Conservation (phyloP, 2,113 vertebrate genomes). For the Bostrychus sinensis region DNA sequence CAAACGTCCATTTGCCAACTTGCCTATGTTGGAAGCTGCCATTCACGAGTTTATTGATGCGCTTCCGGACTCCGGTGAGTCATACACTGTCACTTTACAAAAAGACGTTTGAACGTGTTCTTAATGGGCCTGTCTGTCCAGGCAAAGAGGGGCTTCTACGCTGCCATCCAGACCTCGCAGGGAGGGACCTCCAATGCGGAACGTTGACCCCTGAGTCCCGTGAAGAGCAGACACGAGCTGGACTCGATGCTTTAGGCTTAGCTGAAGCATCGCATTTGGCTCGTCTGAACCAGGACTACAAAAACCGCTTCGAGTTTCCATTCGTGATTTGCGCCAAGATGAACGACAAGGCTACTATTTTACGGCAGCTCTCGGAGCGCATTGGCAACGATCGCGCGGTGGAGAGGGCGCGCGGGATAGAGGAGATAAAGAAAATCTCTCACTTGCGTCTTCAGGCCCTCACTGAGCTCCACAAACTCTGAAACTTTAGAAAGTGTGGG, state of each 20-base stretch:
- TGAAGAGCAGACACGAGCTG: constrained; percentile 80
- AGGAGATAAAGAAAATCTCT: constrained; percentile 85
- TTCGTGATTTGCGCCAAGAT: constrained; percentile 85
- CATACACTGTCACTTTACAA: neutral
- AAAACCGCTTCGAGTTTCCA: constrained; percentile 83
- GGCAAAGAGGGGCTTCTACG: constrained; percentile 86
- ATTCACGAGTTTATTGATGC: constrained; percentile 81
- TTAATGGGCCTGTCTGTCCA: constrained; percentile 40
- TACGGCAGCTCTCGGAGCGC: constrained; percentile 70
- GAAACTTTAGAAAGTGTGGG: neutral
- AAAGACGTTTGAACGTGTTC: neutral
- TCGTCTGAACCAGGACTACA: constrained; percentile 80
- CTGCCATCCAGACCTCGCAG: constrained; percentile 85
- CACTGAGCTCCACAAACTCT: constrained; percentile 23
- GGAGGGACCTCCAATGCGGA: constrained; percentile 77
- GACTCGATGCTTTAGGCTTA: constrained; percentile 68
- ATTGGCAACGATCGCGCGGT: constrained; percentile 42
- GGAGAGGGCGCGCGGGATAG: constrained; percentile 77
- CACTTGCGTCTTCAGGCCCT: constrained; percentile 76
- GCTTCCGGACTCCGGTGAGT: constrained; percentile 80
- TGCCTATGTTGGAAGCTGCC: constrained; percentile 69
- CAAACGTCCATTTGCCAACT: constrained; percentile 71
- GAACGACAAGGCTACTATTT: constrained; percentile 67
- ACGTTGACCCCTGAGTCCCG: constrained; percentile 78
- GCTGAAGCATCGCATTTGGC: constrained; percentile 61